Conservation (phyloP, 1,140 invertebrate genomes). For the Campodea augens region DNA sequence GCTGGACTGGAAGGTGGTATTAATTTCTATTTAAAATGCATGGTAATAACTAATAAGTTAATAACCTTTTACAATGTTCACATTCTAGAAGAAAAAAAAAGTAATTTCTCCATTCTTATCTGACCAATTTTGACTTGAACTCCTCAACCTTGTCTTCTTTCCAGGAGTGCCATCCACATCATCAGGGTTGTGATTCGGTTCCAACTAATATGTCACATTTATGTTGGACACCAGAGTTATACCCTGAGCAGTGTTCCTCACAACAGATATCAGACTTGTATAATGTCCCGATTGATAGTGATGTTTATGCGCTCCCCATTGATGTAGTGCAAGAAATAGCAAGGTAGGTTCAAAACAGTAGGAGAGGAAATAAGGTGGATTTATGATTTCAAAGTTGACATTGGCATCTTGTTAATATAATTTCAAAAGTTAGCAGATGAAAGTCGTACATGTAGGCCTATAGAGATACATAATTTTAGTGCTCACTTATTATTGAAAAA, state of each 20-base stretch:
- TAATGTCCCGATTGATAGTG: slow-evolving; percentile 65
- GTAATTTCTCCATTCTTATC: no score
- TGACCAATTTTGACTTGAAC: no score
- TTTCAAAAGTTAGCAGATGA: slow-evolving; percentile 31
- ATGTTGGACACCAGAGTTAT: slow-evolving; percentile 37
- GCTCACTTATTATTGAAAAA: no score
- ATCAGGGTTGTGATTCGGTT: slow-evolving; percentile 4
- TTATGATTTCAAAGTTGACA: slow-evolving; percentile 23
- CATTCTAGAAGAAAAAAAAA: no score
- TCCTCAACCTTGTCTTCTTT: no score
- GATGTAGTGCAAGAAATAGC: slow-evolving; percentile 46
- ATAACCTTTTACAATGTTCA: no score
- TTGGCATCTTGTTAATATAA: slow-evolving; percentile 30
- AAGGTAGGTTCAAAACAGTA: neutral
- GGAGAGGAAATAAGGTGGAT: slow-evolving; percentile 17
- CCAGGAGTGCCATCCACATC: slow-evolving; percentile 20
- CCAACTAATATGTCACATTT: slow-evolving; percentile 21
- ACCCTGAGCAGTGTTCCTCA: slow-evolving; percentile 40
- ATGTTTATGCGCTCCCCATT: slow-evolving; percentile 65
- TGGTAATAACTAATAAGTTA: no score
- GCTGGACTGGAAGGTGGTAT: no score
- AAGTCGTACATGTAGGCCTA: slow-evolving; percentile 27
- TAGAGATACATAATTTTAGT: no score
- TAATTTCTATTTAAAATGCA: no score
- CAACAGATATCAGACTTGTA: slow-evolving; percentile 58